Evolutionary conservation across 2,888 invertebrate genomes (phyloP).

Genomic region (Stenodema calcarata): DNA sequence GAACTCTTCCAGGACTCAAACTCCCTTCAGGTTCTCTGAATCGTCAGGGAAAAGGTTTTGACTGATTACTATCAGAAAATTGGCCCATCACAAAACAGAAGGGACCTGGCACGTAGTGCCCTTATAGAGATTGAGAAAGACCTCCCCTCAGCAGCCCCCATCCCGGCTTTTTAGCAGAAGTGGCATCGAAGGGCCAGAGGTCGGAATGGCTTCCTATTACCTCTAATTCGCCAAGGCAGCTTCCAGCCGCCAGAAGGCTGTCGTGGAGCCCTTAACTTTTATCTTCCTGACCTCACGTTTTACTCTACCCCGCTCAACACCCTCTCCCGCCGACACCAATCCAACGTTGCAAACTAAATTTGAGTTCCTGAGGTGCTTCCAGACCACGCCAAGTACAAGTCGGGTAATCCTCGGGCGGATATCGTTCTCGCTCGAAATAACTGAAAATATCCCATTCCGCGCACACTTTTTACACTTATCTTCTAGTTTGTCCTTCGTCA

Average conservation of each 20-base stretch:
- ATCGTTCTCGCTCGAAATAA: not conserved
- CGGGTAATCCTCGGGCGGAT: not conserved
- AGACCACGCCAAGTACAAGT: not conserved
- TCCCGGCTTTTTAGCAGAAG: conserved; percentile 4
- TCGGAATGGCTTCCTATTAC: conserved; percentile 25
- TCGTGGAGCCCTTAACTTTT: conserved; percentile 10
- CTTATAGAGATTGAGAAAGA: conserved; percentile 21
- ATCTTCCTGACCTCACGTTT: conserved; percentile 2
- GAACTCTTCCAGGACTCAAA: not conserved
- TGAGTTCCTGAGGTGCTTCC: not conserved
- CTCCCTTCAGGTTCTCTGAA: not conserved
- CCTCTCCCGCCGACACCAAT: no score
- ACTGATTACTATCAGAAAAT: conserved; percentile 10
- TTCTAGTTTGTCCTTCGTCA: no score
- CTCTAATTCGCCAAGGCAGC: conserved; percentile 33
- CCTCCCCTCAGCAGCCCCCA: not conserved
- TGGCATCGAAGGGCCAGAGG: conserved; percentile 8
- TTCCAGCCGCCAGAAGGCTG: not conserved
- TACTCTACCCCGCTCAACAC: not conserved
- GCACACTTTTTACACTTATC: not conserved
- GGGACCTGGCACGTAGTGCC: not conserved
- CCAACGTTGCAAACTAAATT: not conserved
- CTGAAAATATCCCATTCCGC: not conserved
- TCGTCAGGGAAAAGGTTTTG: not conserved
- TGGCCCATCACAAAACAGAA: conserved; percentile 9